Percentiles rank a stretch among this genome's conserved stretches.
Conservation (phyloP, 2,797 vertebrate species). For the Sebastes kiyomatsui region DNA sequence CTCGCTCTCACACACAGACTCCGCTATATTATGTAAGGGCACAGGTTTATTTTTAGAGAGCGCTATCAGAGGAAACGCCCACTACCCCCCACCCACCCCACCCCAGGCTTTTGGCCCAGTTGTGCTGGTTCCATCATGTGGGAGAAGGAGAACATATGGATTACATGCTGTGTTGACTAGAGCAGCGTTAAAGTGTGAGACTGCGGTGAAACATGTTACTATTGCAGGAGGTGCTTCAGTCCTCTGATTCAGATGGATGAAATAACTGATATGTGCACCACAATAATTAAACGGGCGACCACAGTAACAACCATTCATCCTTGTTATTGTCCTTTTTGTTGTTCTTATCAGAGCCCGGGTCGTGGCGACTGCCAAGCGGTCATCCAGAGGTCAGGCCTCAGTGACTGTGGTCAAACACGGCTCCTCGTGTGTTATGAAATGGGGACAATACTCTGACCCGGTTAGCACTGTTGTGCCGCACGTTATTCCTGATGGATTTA, state of each 20-base stretch:
- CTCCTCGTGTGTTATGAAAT: conserved; percentile 50
- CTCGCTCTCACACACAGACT: conserved; percentile 38
- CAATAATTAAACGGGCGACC: not conserved
- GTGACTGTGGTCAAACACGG: conserved; percentile 22
- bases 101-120: conserved; percentile 19
- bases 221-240: not conserved
- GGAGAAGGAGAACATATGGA: conserved; percentile 46
- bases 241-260: not conserved
- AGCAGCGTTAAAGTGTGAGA: not conserved
- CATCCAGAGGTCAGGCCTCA: conserved; percentile 45
- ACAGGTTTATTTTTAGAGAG: conserved; percentile 68
- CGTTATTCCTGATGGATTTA: not conserved
- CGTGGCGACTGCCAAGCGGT: conserved; percentile 10
- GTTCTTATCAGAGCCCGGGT: not conserved
- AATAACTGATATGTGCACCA: not conserved
- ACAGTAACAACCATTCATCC: not conserved
- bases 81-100: conserved; percentile 7
- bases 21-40: conserved; percentile 59
- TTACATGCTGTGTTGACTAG: not conserved
- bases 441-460: conserved; percentile 28
- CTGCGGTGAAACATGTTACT: not conserved
- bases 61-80: conserved; percentile 49
- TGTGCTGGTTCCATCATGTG: conserved; percentile 24
- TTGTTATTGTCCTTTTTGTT: not conserved
- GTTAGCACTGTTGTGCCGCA: conserved; percentile 25